These are phyloP conservation scores for Drosophila suzukii DNA, from an alignment of 1,140 invertebrate genomes.

Conservation along the genomic window DNA sequence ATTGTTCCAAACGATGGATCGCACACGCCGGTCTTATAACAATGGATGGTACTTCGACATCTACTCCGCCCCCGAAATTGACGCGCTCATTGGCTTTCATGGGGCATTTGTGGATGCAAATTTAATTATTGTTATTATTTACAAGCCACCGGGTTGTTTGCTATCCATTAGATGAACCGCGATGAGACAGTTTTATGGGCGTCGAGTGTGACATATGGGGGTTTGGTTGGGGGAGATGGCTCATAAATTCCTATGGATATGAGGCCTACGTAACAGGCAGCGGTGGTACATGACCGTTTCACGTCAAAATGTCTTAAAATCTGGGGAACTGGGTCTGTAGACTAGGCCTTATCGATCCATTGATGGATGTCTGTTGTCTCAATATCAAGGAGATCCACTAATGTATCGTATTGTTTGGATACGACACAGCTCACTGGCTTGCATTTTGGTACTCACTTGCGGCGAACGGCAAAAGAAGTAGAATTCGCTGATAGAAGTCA, in stretches of 20 bases:
- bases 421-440: slow-evolving; percentile 64
- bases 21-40: slow-evolving; percentile 38
- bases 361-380: slow-evolving; percentile 16
- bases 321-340: slow-evolving; percentile 5
- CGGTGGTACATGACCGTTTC: slow-evolving; percentile 23
- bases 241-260: slow-evolving; percentile 54
- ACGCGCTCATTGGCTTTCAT: slow-evolving; percentile 57
- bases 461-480: slow-evolving; percentile 68
- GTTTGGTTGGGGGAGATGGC: slow-evolving; percentile 56
- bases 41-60: slow-evolving; percentile 56
- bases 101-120: slow-evolving; percentile 75
- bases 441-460: slow-evolving; percentile 61
- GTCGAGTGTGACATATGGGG: slow-evolving; percentile 48
- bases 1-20: slow-evolving; percentile 44
- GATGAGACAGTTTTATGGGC: slow-evolving; percentile 63
- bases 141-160: slow-evolving; percentile 66
- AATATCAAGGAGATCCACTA: slow-evolving; percentile 33
- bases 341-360: slow-evolving; percentile 1
- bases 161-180: slow-evolving; percentile 65
- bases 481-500: slow-evolving; percentile 69
- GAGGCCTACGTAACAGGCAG: slow-evolving; percentile 22
- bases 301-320: slow-evolving; percentile 19
- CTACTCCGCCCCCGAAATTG: slow-evolving; percentile 45
- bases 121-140: slow-evolving; percentile 82
- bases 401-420: slow-evolving; percentile 31